Base-by-base conservation (phyloP, 2,888 invertebrate species). In the Athalia rosae region DNA sequence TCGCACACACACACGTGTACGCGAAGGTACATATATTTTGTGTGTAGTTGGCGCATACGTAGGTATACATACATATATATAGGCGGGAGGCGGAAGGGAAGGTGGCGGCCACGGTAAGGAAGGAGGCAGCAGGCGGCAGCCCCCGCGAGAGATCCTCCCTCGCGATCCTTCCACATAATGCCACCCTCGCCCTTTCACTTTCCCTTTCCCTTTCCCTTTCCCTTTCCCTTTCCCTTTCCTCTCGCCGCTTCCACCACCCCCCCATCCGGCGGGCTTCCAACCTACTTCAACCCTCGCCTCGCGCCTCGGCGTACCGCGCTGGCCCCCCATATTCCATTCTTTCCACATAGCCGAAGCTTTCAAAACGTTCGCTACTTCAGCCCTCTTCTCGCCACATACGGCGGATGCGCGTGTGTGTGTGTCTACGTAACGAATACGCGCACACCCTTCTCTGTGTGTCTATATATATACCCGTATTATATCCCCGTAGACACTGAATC, bases 111-210 rank as follows among this genome's bases (percentile, higher is more conserved):
- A 28, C 0, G 28, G 66, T 28, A 28, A 28, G 28, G 28, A 28
- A 28, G 28, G 28, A 28, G 28, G 0, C 11, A 15, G 15, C 67
- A 13, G 3, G n/a, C 47, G 3, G n/a, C 47, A 71, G 71, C 71
- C 58, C 58, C 45, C 58, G 56, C 56, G 61, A 59, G 41, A 74
- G 78, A 78, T 73, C 67, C 79, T 78, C 81, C 80, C 66, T 77
- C 79, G 76, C 77, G 78, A 80, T 80, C 81, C 81, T 80, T 78
- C 79, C 81, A 79, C 82, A 81, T 82, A 80, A 83, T 82, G 83
- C 82, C 78, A 79, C 81, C 82, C 79, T 62, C 53, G 63, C 76
- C 71, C 77, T 77, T 79, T 79, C 78, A 81, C 82, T 81, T 77
- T 79, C 64, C 69, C 76, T 79, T 78, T 76, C 28, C 28, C 28